Percentiles rank a stretch among this genome's conserved stretches.
Conservation (phyloP, 1,140 invertebrate species). For the Diachasmimorpha longicaudata region DNA sequence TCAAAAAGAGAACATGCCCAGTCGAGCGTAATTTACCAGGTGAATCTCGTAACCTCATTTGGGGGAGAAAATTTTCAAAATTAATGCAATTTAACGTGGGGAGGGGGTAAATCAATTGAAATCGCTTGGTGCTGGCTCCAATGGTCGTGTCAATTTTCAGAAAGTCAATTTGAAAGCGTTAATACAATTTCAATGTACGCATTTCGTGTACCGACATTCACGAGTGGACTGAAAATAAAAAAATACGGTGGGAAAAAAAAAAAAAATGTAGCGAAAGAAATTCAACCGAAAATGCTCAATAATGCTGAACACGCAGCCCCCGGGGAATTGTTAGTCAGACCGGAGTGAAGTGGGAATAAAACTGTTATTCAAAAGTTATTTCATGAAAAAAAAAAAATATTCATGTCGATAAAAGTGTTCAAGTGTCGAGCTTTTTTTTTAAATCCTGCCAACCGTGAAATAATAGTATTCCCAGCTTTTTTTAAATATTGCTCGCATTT, state of each 20-base stretch:
- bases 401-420: background rate
- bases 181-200: background rate
- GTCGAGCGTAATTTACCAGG: background rate
- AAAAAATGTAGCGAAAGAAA: background rate
- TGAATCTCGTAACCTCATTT: background rate
- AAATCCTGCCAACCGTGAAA: background rate
- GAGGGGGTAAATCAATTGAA: background rate
- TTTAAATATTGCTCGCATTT: background rate
- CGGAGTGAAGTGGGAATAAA: background rate
- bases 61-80: background rate
- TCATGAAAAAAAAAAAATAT: background rate
- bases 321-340: background rate
- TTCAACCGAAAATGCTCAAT: background rate
- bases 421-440: background rate
- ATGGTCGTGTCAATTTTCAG: background rate
- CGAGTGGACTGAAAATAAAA: background rate
- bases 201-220: background rate
- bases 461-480: background rate
- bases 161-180: background rate
- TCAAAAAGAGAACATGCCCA: background rate
- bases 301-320: background rate
- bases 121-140: background rate
- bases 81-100: background rate
- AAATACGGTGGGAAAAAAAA: background rate
- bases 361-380: background rate